These are phyloP conservation scores for Ovis aries DNA, from an alignment of 2,113 vertebrate genomes.

Conservation along the genomic window DNA sequence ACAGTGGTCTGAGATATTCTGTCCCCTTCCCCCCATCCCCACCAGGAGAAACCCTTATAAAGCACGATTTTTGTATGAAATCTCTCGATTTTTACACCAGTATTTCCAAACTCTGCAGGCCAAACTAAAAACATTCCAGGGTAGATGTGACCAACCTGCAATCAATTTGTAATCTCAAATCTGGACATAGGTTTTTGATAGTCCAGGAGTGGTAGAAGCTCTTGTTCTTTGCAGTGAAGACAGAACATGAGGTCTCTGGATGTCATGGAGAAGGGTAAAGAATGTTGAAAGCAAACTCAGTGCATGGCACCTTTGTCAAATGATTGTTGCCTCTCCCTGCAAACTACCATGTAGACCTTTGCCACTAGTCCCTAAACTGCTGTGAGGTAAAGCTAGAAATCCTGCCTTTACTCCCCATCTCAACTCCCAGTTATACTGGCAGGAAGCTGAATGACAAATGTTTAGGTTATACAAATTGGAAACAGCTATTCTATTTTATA, in stretches of 20 bases:
- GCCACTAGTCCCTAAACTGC: neutral
- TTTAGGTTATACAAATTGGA: conserved; percentile 27
- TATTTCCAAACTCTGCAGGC: neutral
- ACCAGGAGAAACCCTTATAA: neutral
- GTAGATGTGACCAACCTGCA: neutral
- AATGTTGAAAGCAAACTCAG: conserved; percentile 36
- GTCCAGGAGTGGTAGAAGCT: neutral
- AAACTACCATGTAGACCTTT: neutral
- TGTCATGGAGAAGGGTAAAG: neutral
- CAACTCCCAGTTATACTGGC: neutral
- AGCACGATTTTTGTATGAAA: neutral
- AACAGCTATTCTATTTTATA: neutral
- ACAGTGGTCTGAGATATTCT: neutral
- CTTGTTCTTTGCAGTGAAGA: conserved; percentile 19
- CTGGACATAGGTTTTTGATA: neutral
- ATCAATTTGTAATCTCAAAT: conserved; percentile 7
- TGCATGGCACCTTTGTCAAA: neutral
- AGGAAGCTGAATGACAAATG: conserved; percentile 28
- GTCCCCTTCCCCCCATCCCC: neutral
- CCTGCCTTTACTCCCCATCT: neutral
- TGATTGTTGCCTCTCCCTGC: neutral
- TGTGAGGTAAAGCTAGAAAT: conserved; percentile 28
- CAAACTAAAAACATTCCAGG: neutral
- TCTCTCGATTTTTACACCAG: neutral
- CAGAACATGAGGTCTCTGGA: neutral